phyloP scores from a whole-genome alignment of 2,113 vertebrate species.

The Progne subis region DNA sequence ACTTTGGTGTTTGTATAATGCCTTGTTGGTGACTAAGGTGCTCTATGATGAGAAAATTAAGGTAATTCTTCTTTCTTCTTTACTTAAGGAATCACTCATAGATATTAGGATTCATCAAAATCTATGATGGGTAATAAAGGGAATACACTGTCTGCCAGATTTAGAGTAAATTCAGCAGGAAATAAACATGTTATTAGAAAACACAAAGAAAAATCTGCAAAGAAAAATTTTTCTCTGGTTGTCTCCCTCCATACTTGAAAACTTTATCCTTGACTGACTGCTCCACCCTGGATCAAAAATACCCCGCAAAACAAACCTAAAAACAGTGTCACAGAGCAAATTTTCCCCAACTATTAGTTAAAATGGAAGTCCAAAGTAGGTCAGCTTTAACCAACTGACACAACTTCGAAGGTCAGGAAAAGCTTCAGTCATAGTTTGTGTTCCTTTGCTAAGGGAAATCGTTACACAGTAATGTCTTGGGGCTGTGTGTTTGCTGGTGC shows the following conservation, averaged over 20 bases:
- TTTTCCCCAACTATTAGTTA: background rate
- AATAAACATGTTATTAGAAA: background rate
- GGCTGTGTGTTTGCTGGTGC: background rate
- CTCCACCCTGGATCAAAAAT: background rate
- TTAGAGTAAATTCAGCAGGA: background rate
- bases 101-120: background rate
- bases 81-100: background rate
- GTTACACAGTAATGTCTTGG: conserved; percentile 52
- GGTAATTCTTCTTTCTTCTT: background rate
- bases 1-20: background rate
- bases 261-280: background rate
- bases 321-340: background rate
- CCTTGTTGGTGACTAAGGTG: background rate
- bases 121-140: background rate
- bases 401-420: conserved; percentile 46
- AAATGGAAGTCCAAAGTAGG: conserved; percentile 43
- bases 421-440: conserved; percentile 53
- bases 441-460: conserved; percentile 54
- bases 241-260: background rate
- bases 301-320: background rate
- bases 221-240: background rate
- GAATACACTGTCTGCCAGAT: background rate
- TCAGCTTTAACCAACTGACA: conserved; percentile 34
- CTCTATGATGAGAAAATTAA: background rate
- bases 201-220: background rate